Evolutionary conservation across 92 coral and sea anemone species (phyloP).

Genomic region (Porites cylindrica): DNA sequence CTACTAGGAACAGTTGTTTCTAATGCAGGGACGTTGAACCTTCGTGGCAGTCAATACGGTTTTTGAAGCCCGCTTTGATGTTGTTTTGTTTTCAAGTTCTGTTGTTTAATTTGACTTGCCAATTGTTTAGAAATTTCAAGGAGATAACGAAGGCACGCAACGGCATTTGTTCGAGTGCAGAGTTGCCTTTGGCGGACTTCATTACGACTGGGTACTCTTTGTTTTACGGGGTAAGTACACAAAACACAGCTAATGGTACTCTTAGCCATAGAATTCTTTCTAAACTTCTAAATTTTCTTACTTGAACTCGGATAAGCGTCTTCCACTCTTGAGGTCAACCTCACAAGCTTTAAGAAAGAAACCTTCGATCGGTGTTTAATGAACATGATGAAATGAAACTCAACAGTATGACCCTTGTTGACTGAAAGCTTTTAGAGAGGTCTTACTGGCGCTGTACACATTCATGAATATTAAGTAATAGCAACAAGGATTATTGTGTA

Average conservation of each 20-base stretch:
- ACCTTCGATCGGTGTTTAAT: not conserved
- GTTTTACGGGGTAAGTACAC: too few species aligned
- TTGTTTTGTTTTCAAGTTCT: conserved; percentile 6
- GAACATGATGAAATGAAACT: not conserved
- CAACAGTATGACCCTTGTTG: not conserved
- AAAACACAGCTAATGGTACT: too few species aligned
- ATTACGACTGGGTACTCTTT: too few species aligned
- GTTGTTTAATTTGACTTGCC: conserved; percentile 2
- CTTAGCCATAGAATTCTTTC: too few species aligned
- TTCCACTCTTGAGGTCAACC: too few species aligned
- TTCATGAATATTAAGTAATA: conserved; percentile 27
- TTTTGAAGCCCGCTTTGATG: not conserved
- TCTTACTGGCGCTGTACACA: not conserved
- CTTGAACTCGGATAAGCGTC: too few species aligned
- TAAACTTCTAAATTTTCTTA: too few species aligned
- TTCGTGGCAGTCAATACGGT: not conserved
- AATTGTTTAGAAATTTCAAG: not conserved
- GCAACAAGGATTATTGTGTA: conserved; percentile 36
- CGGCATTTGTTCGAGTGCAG: not conserved
- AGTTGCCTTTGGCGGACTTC: not conserved
- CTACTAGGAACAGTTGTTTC: not conserved
- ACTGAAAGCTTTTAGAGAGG: not conserved
- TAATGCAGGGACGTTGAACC: not conserved
- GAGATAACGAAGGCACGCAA: not conserved
- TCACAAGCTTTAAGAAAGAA: too few species aligned